Evolutionary conservation across 2,888 invertebrate genomes (phyloP).

Genomic region (Harpalus rufipes): DNA sequence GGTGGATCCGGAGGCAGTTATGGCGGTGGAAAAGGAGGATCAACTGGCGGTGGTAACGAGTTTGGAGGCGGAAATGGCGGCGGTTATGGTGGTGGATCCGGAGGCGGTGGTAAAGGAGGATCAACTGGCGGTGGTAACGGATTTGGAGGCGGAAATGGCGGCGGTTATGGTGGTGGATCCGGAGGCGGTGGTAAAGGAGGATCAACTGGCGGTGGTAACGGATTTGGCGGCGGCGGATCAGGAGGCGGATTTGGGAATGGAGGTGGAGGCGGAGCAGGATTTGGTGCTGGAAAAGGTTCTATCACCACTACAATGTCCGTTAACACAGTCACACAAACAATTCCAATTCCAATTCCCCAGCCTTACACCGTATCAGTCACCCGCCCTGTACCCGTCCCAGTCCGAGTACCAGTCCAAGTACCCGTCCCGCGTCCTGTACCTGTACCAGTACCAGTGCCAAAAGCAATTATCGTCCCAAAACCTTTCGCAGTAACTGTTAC

Average conservation of each 20-base stretch:
- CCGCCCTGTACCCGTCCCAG: slow-evolving; percentile 54
- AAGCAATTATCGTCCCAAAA: slow-evolving; percentile 48
- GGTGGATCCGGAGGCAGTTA: not conserved
- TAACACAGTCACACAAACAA: slow-evolving; percentile 51
- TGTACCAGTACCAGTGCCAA: slow-evolving; percentile 42
- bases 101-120: too few relatives aligned
- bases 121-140: too few relatives aligned
- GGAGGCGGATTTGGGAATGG: not conserved
- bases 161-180: not conserved
- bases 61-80: too few relatives aligned
- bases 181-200: too few relatives aligned
- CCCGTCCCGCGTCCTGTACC: slow-evolving; percentile 39
- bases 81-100: too few relatives aligned
- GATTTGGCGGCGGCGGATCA: not conserved
- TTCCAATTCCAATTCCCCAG: slow-evolving; percentile 41
- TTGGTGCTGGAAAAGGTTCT: not conserved
- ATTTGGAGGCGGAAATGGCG: too few relatives aligned
- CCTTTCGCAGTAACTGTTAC: slow-evolving; percentile 51
- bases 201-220: too few relatives aligned
- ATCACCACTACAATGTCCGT: slow-evolving; percentile 30
- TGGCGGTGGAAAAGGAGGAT: too few relatives aligned
- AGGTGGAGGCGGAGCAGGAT: not conserved
- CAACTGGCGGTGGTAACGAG: too few relatives aligned
- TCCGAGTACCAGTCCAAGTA: slow-evolving; percentile 45
- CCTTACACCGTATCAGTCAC: slow-evolving; percentile 55